Percentiles rank a stretch among this genome's conserved stretches.
Conservation (phyloP, 2,888 invertebrate genomes). For the Phania funesta region DNA sequence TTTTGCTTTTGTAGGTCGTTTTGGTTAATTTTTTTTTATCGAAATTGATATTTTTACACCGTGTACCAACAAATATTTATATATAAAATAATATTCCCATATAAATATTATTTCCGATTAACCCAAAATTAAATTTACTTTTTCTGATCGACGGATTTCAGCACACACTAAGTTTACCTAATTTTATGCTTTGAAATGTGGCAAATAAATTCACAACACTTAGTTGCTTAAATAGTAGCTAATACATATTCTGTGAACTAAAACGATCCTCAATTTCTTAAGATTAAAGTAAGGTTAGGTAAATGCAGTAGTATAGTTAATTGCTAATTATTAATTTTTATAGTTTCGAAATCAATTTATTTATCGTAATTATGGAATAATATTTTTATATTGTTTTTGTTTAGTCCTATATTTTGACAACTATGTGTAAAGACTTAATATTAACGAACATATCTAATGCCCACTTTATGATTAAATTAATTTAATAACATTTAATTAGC, state of each 20-base stretch:
- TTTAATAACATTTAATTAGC: no score
- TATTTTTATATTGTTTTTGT: no score
- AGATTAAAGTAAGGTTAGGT: neutral
- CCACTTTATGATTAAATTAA: no score
- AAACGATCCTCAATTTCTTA: conserved; percentile 16
- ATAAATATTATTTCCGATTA: neutral
- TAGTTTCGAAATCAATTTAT: neutral
- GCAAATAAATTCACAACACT: conserved; percentile 37
- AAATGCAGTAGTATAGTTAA: neutral
- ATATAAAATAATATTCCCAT: neutral
- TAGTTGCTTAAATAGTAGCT: conserved; percentile 31
- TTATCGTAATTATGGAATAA: neutral
- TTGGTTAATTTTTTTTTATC: neutral
- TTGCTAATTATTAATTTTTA: neutral
- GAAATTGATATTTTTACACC: neutral
- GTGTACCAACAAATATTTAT: neutral
- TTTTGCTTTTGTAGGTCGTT: neutral
- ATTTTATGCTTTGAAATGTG: conserved; percentile 72
- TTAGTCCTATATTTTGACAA: neutral
- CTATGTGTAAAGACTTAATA: neutral
- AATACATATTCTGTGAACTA: no score
- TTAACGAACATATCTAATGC: no score
- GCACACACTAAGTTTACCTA: conserved; percentile 68
- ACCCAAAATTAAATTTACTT: neutral
- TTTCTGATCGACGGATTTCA: conserved; percentile 4